phyloP scores from a whole-genome alignment of 1,140 invertebrate genomes.

The Drosophila carrolli region DNA sequence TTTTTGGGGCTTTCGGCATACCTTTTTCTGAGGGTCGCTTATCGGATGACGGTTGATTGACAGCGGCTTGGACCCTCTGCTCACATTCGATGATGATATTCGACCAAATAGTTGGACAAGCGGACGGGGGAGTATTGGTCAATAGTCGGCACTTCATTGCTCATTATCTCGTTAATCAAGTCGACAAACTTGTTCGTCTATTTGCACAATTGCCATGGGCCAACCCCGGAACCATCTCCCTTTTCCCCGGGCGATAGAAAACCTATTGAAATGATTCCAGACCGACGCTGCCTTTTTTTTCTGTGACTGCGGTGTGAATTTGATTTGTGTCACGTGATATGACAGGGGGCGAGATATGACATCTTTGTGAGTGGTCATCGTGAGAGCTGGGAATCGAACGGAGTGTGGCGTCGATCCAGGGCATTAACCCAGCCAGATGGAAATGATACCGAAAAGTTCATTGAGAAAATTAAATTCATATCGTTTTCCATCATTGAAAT shows the following conservation, averaged over 20 bases:
- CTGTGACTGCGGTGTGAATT: conserved; percentile 43
- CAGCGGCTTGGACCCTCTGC: conserved; percentile 38
- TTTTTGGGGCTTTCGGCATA: not conserved
- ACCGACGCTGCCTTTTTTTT: not conserved
- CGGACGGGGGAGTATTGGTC: conserved; percentile 23
- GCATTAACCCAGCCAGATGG: conserved; percentile 1
- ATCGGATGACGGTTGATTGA: conserved; percentile 44
- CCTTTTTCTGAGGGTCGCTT: conserved; percentile 22
- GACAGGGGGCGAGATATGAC: conserved; percentile 21
- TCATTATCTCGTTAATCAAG: conserved; percentile 63
- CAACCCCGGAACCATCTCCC: conserved; percentile 49
- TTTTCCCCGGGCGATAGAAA: conserved; percentile 15
- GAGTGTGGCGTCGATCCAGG: not conserved
- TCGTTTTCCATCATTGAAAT: not conserved
- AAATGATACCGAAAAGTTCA: not conserved
- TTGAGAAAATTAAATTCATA: not conserved
- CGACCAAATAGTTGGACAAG: not conserved
- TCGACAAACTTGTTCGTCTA: conserved; percentile 52
- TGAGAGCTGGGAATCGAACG: conserved; percentile 4
- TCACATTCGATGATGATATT: conserved; percentile 25
- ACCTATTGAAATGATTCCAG: conserved; percentile 11
- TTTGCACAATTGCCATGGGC: conserved; percentile 56
- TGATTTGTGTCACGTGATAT: conserved; percentile 65
- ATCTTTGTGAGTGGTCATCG: conserved; percentile 14
- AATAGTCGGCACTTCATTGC: conserved; percentile 54